phyloP scores from a whole-genome alignment of 2,888 invertebrate species.

The Trichogramma dendrolimi region DNA sequence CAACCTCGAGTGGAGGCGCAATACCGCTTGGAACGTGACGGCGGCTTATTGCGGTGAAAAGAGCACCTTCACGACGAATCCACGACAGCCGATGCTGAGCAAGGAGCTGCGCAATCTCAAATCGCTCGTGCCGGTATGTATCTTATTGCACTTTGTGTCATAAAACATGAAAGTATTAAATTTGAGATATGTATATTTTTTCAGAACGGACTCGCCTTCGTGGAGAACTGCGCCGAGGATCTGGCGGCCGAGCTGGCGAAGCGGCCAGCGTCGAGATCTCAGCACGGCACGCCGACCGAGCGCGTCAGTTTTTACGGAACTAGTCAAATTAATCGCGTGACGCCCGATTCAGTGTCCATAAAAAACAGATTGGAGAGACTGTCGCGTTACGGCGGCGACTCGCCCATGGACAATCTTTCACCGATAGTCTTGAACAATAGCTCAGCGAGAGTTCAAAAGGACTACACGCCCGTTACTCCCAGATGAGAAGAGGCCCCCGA shows the following conservation, averaged over 20 bases:
- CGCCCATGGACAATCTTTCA: conserved; percentile 55
- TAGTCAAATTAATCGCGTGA: conserved; percentile 18
- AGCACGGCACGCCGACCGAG: conserved; percentile 25
- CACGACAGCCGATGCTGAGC: conserved; percentile 56
- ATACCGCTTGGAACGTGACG: conserved; percentile 56
- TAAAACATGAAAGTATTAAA: background rate
- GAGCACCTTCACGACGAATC: conserved; percentile 61
- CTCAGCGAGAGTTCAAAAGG: conserved; percentile 49
- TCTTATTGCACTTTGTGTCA: background rate
- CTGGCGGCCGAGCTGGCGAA: conserved; percentile 39
- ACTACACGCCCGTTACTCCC: conserved; percentile 31
- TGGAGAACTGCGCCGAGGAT: conserved; percentile 35
- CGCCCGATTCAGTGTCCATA: conserved; percentile 30
- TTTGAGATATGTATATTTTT: background rate
- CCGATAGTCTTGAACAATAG: conserved; percentile 53
- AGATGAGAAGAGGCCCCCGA: background rate
- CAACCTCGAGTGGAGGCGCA: conserved; percentile 62
- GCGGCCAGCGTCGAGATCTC: conserved; percentile 32
- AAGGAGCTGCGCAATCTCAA: conserved; percentile 54
- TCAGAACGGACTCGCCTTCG: conserved; percentile 37
- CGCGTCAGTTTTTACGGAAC: background rate
- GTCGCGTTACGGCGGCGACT: conserved; percentile 55
- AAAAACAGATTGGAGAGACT: conserved; percentile 54
- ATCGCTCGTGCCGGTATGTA: conserved; percentile 40
- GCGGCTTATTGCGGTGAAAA: conserved; percentile 63